Evolutionary conservation across 2,113 vertebrate genomes (phyloP), one percentile per base, ranked within the genome.

Genomic region (Australoheros scitulus): DNA sequence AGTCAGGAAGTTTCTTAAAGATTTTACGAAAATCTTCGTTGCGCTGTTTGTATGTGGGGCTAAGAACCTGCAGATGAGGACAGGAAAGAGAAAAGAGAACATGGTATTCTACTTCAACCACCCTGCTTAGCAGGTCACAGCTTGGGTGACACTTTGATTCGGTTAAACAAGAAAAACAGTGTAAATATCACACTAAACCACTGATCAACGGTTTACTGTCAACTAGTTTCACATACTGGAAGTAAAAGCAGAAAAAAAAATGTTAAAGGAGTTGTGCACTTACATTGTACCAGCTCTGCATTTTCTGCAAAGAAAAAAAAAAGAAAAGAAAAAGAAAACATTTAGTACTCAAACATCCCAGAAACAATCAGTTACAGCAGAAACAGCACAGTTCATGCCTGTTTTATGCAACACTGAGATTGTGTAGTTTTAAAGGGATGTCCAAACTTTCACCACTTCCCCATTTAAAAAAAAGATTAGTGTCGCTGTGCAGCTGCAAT

Each of bases 211-310:
- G 20, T 72, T 72, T 0, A 70, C 65, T 32, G 43, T n/a, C 10
- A 70, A 50, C 3, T 26, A 52, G 10, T 72, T 55, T 72, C 68
- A 3, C 50, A 43, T 5, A 50, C 24, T 52, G 43, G 65, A 52
- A 70, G 22, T 70, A 2, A 52, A 20, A 70, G 64, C 14, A 47
- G 63, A 6, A 43, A 17, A 70, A 18, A 38, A 38, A 50, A 22
- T 41, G 1, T 36, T 64, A 10, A 11, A 20, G 43, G 11, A 15
- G 6, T 1, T 15, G n/a, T 72, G 43, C 92, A 98, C 97, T 98
- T 91, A 98, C 97, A 80, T 97, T 98, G 94, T 98, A 98, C 97
- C 97, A 98, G 95, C 97, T 98, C 94, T 98, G 97, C 96, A 97
- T 97, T 95, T 98, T 98, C 97, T 98, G 96, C 41, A 95, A 96